These are phyloP conservation scores for Tethea ocularis DNA, from an alignment of 2,888 invertebrate species.

Conservation along the genomic window DNA sequence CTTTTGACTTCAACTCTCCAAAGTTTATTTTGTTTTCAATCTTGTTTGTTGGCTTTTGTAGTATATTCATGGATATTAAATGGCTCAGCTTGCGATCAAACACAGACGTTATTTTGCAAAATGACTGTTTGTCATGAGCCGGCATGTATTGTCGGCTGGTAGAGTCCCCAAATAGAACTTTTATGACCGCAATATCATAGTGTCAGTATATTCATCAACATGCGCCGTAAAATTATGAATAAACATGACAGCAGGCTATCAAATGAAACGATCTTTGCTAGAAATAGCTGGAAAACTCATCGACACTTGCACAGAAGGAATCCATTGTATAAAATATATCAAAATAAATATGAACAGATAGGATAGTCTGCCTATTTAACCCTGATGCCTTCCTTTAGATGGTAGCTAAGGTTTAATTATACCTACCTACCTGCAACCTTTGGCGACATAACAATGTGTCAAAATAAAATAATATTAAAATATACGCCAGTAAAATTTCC, in stretches of 20 bases:
- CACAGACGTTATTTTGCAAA: conserved; percentile 1
- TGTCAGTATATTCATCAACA: conserved; percentile 40
- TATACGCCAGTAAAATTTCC: too few relatives aligned
- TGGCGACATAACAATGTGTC: too few relatives aligned
- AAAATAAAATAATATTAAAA: too few relatives aligned
- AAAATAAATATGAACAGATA: neutral
- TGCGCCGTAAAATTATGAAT: conserved; percentile 39
- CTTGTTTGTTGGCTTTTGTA: neutral
- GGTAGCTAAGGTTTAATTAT: too few relatives aligned
- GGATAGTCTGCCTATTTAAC: neutral
- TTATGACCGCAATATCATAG: conserved; percentile 33
- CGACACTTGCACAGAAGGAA: neutral
- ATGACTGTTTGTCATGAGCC: conserved; percentile 24
- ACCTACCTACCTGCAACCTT: too few relatives aligned
- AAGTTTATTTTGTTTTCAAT: neutral
- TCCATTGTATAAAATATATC: neutral
- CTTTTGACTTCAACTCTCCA: neutral
- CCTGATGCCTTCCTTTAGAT: too few relatives aligned
- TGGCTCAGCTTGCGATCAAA: neutral
- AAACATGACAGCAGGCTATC: conserved; percentile 30
- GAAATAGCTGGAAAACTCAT: neutral
- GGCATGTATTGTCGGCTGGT: conserved; percentile 34
- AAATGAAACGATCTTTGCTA: conserved; percentile 3
- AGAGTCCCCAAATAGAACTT: conserved; percentile 32
- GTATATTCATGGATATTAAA: neutral